Base-by-base conservation (phyloP, 2,888 invertebrate species). In the Scaptomyza polygonia region DNA sequence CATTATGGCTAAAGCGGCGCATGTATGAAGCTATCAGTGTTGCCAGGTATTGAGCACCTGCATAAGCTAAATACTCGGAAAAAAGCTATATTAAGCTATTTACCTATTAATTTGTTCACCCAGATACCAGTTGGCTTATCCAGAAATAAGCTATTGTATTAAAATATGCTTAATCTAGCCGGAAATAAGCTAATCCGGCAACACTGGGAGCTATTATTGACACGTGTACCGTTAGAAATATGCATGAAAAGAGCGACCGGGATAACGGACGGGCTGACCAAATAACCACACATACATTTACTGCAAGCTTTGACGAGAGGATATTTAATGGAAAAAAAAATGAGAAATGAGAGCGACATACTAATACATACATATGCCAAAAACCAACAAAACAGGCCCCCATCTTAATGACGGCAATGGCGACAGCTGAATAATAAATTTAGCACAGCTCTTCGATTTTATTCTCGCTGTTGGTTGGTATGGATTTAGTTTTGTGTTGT, bases 371-470 rank as follows among this genome's bases (percentile, higher is more conserved):
- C 67, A 66, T 47, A 48, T 53, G 51, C 9, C 34, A 62, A 25
- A 44, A 40, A 29, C 40, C 44, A 36, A 34, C n/a, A 42, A 52
- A 54, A 48, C 55, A 58, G 39, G 57, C 68, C 57, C 65, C 71
- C 64, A 52, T 30, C 49, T 47, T 56, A 63, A 54, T 54, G 54
- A 48, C 54, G 64, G 70, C 69, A 69, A 65, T 62, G 67, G 84
- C 77, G 67, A 68, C 75, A 72, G 77, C 81, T 85, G 78, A 70
- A 79, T 75, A 87, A 85, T 85, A 82, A 82, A 82, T 87, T 85
- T 87, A 82, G 81, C 85, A 85, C 82, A 63, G 78, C 64, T 81
- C 79, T 82, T 82, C 78, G 85, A 87, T 87, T 62, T 87, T 81
- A 74, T 64, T 47, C 47, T 43, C 42, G 59, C 25, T 69, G 52